These are phyloP conservation scores for Excalfactoria chinensis DNA, from an alignment of 2,113 vertebrate genomes.

Conservation along the genomic window DNA sequence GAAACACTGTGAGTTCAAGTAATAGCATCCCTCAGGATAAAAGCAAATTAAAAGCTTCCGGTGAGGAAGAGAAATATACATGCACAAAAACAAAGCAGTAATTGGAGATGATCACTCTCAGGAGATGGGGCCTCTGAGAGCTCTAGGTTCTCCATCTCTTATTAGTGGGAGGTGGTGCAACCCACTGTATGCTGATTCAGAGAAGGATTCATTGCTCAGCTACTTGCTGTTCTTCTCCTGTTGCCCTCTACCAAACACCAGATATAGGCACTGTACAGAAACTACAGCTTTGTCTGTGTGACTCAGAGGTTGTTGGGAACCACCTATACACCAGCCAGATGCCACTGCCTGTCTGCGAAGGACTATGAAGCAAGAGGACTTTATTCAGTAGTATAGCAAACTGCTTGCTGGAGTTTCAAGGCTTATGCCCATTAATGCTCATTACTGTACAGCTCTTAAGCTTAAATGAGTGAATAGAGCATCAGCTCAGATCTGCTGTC, in stretches of 20 bases:
- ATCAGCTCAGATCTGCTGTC: neutral
- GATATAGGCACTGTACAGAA: neutral
- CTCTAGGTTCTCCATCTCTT: neutral
- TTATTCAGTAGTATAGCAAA: neutral
- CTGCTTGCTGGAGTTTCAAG: neutral
- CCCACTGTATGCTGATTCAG: neutral
- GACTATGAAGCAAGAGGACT: neutral
- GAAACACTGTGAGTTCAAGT: neutral
- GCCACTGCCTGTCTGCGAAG: neutral
- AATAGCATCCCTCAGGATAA: neutral
- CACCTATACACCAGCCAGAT: neutral
- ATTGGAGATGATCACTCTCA: neutral
- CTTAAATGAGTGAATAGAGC: neutral
- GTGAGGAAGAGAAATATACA: neutral
- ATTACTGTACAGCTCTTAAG: neutral
- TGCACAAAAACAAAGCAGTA: neutral
- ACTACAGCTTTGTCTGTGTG: neutral
- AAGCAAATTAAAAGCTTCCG: neutral
- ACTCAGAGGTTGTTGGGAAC: constrained; percentile 40
- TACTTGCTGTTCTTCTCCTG: constrained; percentile 36
- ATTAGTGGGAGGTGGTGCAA: neutral
- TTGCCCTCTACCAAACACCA: neutral
- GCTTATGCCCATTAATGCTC: neutral
- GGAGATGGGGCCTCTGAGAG: neutral
- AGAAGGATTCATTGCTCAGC: constrained; percentile 35